Evolutionary conservation across 2,888 invertebrate genomes (phyloP), one percentile per base, ranked within the genome.

Genomic region (Polia nebulosa): DNA sequence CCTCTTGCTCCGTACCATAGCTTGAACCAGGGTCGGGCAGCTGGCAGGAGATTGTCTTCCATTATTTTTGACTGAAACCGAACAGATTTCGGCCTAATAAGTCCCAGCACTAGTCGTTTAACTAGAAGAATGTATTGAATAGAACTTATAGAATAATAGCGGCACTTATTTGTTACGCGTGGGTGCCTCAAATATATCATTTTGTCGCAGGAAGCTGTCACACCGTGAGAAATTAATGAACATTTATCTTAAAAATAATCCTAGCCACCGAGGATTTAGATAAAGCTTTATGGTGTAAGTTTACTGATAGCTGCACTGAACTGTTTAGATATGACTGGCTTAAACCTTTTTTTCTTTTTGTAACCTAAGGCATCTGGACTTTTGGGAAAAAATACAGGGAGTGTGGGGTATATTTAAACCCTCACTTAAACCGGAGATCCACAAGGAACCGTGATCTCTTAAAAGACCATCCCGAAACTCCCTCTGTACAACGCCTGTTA

Each of bases 121-220:
- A 47, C 25, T 22, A 72, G 25, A 58, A 56, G n/a, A 59, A 60
- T 69, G 62, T 78, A 76, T 79, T 79, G 61, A 76, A 74, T 61
- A 61, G 49, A 61, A 39, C 49, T 65, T 63, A 69, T 64, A 68
- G 58, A 68, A 73, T 71, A 72, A 77, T 65, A 73, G 74, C 60
- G 44, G 49, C 62, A 63, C 62, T 62, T 75, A 67, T 25, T 60
- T 49, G 44, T 32, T 15, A 47, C 45, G 56, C 32, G 76, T 76
- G 47, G 76, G 80, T 45, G 52, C 53, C 7, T 41, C 15, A 41
- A 53, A 80, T 76, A 80, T 57, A 63, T 75, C 44, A 63, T 53
- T 64, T 69, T 41, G 76, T 60, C 69, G 39, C 52, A 76, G 60
- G 52, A 69, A 76, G 36, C 63, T n/a, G 62, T 57, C 79, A 53